Evolutionary conservation across 2,888 invertebrate genomes (phyloP).

Genomic region (Alentia gelatinosa): DNA sequence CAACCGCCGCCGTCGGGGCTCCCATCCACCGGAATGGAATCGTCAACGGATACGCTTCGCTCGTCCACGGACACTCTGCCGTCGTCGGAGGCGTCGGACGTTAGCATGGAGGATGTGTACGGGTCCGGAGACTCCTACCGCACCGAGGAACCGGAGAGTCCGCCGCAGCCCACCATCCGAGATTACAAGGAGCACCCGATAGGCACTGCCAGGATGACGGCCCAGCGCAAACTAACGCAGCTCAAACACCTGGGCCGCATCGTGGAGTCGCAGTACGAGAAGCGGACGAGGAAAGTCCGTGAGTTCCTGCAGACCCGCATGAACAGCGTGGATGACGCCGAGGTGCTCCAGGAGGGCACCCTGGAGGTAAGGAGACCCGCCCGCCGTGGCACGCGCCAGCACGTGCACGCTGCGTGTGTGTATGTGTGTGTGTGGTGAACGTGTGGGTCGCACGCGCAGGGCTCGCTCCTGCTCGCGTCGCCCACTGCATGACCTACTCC

Average conservation of each 20-base stretch:
- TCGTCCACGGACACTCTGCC: slow-evolving; percentile 39
- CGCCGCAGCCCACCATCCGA: not conserved
- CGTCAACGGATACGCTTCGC: not conserved
- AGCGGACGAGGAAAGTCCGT: slow-evolving; percentile 39
- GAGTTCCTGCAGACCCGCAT: slow-evolving; percentile 33
- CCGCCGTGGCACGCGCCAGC: not conserved
- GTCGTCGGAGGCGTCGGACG: slow-evolving; percentile 30
- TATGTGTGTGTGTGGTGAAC: too few relatives aligned
- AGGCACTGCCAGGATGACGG: slow-evolving; percentile 27
- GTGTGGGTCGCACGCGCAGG: too few relatives aligned
- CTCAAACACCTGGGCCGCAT: slow-evolving; percentile 37
- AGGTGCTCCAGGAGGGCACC: slow-evolving; percentile 29
- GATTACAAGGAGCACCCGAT: slow-evolving; percentile 34
- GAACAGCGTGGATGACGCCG: slow-evolving; percentile 1
- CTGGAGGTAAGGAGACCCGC: slow-evolving; percentile 13
- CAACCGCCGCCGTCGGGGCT: not conserved
- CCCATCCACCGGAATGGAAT: not conserved
- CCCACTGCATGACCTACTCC: too few relatives aligned
- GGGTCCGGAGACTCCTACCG: slow-evolving; percentile 3
- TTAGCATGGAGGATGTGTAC: slow-evolving; percentile 48
- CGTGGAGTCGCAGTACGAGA: slow-evolving; percentile 41
- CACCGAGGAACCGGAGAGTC: not conserved
- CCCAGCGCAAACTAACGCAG: not conserved
- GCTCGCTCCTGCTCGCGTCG: too few relatives aligned
- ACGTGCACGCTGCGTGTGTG: too few relatives aligned